Evolutionary conservation across 2,888 invertebrate genomes (phyloP).

Genomic region (Dryomyza anilis): DNA sequence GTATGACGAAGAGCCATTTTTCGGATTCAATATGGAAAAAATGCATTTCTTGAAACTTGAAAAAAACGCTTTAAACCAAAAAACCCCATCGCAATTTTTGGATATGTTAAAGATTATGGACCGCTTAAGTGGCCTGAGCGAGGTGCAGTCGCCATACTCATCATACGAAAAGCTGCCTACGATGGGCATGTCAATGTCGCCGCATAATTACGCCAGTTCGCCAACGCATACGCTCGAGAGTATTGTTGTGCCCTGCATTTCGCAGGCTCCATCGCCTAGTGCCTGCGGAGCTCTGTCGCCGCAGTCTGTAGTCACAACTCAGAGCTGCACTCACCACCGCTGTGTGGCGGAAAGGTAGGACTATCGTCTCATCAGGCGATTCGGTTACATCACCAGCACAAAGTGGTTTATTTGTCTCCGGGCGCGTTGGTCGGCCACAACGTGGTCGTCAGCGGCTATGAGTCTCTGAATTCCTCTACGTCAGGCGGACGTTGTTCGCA

Average conservation of each 20-base stretch:
- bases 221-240: conserved; percentile 65
- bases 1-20: no score
- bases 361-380: conserved; percentile 2
- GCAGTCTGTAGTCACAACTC: conserved; percentile 78
- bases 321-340: conserved; percentile 72
- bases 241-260: conserved; percentile 65
- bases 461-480: conserved; percentile 63
- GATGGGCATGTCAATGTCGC: conserved; percentile 71
- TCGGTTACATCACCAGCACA: conserved; percentile 34
- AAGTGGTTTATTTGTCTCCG: conserved; percentile 44
- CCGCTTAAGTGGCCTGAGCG: conserved; percentile 65
- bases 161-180: conserved; percentile 77
- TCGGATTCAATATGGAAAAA: no score
- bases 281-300: conserved; percentile 68
- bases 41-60: no score
- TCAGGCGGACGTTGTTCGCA: conserved; percentile 54
- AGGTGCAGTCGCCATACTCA: conserved; percentile 74
- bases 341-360: conserved; percentile 21
- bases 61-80: no score
- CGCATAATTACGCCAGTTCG: conserved; percentile 79
- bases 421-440: conserved; percentile 24
- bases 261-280: conserved; percentile 49
- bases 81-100: no score
- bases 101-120: no score
- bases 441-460: conserved; percentile 68